phyloP scores from a whole-genome alignment of 2,797 vertebrate genomes.

The Saguinus oedipus region DNA sequence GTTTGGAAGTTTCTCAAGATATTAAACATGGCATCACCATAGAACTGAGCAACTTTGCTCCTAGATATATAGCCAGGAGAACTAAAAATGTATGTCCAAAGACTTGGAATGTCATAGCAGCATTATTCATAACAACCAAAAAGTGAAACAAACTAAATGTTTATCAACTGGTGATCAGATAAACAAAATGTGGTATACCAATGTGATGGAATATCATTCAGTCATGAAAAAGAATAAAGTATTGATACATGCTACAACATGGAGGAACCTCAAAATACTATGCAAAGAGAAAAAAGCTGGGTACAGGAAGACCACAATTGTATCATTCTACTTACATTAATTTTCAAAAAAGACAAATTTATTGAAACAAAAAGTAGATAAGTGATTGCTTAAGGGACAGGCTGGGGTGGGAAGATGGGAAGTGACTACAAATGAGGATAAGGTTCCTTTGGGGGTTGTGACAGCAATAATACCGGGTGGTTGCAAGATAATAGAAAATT shows the following conservation, averaged over 20 bases:
- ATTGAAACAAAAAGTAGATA: neutral
- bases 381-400: too few relatives aligned
- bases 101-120: neutral
- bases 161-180: neutral
- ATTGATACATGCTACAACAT: accelerated
- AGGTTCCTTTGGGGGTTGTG: neutral
- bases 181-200: neutral
- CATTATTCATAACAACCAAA: neutral
- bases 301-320: neutral
- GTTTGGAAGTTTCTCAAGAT: neutral
- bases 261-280: neutral
- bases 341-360: neutral
- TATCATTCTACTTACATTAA: neutral
- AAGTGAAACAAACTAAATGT: neutral
- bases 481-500: neutral
- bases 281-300: neutral
- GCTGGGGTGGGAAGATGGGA: neutral
- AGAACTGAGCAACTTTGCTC: neutral
- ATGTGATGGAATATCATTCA: neutral
- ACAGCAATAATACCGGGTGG: neutral
- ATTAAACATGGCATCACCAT: neutral
- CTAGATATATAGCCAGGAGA: neutral
- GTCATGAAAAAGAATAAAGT: neutral
- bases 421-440: too few relatives aligned
- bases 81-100: neutral